Evolutionary conservation across 2,797 vertebrate genomes (phyloP).

Genomic region (Diceros bicornis): DNA sequence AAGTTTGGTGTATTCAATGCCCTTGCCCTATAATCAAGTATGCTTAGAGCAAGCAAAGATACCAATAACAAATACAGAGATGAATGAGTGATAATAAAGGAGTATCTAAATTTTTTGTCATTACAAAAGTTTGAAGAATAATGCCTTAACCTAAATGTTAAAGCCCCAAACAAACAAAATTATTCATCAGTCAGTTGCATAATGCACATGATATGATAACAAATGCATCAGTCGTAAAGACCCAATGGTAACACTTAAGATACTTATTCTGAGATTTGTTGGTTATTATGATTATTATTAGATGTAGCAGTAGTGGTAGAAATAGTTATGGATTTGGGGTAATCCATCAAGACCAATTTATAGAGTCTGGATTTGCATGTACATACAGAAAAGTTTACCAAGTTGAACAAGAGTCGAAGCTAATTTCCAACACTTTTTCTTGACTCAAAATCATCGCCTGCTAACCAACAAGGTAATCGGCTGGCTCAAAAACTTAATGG

Average conservation of each 20-base stretch:
- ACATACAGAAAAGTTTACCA: background rate
- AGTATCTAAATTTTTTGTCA: background rate
- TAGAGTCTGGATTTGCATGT: background rate
- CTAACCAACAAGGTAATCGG: background rate
- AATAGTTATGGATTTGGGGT: background rate
- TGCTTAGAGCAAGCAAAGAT: background rate
- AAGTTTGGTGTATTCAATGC: background rate
- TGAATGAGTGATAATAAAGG: background rate
- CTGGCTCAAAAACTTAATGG: background rate
- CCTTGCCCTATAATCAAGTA: background rate
- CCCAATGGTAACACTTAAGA: background rate
- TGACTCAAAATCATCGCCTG: background rate
- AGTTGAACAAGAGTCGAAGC: background rate
- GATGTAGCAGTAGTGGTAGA: background rate
- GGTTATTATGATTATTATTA: background rate
- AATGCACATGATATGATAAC: background rate
- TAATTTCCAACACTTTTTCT: background rate
- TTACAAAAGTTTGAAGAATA: background rate
- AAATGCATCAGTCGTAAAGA: background rate
- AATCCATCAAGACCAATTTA: background rate
- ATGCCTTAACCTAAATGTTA: background rate
- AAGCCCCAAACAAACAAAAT: background rate
- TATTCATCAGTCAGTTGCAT: background rate
- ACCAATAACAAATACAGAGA: background rate
- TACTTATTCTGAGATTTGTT: background rate